Evolutionary conservation across 2,113 vertebrate species (phyloP).

Genomic region (Macrotis lagotis): DNA sequence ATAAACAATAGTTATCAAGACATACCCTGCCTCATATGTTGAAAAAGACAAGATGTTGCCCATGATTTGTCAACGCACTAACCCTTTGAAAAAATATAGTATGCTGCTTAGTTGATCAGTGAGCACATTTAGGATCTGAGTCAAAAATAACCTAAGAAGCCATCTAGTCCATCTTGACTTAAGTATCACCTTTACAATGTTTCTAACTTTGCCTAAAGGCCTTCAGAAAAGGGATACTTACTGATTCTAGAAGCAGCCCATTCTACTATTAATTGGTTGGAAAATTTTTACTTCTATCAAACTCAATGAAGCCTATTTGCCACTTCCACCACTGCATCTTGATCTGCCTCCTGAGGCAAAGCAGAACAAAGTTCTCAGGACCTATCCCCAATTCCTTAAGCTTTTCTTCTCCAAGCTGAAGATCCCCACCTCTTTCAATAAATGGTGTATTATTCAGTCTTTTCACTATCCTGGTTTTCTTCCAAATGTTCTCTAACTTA

Average conservation of each 20-base stretch:
- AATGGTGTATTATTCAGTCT: neutral
- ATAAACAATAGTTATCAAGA: neutral
- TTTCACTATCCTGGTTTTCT: neutral
- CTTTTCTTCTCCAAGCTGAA: neutral
- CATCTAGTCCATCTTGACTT: neutral
- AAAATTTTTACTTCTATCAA: neutral
- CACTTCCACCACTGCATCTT: neutral
- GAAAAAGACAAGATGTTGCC: neutral
- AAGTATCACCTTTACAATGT: neutral
- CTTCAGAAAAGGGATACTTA: neutral
- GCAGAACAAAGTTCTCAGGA: neutral
- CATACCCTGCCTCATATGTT: neutral
- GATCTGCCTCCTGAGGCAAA: neutral
- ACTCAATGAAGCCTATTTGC: neutral
- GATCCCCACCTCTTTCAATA: neutral
- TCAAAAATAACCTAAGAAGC: neutral
- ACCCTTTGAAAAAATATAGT: neutral
- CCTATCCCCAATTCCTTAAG: neutral
- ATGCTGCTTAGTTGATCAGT: neutral
- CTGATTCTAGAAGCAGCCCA: neutral
- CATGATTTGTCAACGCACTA: neutral
- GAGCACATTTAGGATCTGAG: neutral
- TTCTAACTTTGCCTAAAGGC: neutral
- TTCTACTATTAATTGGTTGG: neutral
- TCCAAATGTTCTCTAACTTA: neutral